Evolutionary conservation across 2,797 vertebrate genomes (phyloP).

Genomic region (Serranus cabrilla): DNA sequence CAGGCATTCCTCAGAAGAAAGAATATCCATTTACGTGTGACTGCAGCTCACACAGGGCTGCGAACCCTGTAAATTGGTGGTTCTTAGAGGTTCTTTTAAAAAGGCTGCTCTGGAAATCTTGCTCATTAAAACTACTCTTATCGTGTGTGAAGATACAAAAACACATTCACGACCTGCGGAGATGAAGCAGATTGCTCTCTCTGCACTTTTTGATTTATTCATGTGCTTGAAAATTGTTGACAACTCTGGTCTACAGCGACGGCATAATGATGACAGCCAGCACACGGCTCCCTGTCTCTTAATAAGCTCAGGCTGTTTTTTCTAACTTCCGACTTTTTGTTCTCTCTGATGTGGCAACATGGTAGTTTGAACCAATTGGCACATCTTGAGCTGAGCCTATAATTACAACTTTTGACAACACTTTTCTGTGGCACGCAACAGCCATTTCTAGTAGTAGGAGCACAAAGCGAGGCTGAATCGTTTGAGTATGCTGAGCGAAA

Average conservation of each 20-base stretch:
- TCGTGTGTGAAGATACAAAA: not conserved
- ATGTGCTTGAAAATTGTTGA: constrained; percentile 16
- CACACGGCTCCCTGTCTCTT: constrained; percentile 70
- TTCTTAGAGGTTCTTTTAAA: constrained; percentile 2
- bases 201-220: constrained; percentile 33
- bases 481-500: constrained; percentile 44
- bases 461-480: constrained; percentile 52
- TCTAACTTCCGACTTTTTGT: constrained; percentile 75
- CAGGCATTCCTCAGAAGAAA: constrained; percentile 59
- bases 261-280: constrained; percentile 71
- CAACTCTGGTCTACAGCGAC: constrained; percentile 33
- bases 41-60: constrained; percentile 35
- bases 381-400: constrained; percentile 77
- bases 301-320: constrained; percentile 58
- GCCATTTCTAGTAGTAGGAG: constrained; percentile 53
- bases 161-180: constrained; percentile 4
- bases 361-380: constrained; percentile 78
- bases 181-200: not conserved
- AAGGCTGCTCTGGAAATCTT: not conserved
- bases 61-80: not conserved
- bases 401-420: constrained; percentile 77
- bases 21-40: constrained; percentile 54
- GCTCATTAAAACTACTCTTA: constrained; percentile 18
- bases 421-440: constrained; percentile 78
- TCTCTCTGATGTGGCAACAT: constrained; percentile 78